These are phyloP conservation scores for Planococcus citri DNA, from an alignment of 1,140 invertebrate species.

Conservation along the genomic window DNA sequence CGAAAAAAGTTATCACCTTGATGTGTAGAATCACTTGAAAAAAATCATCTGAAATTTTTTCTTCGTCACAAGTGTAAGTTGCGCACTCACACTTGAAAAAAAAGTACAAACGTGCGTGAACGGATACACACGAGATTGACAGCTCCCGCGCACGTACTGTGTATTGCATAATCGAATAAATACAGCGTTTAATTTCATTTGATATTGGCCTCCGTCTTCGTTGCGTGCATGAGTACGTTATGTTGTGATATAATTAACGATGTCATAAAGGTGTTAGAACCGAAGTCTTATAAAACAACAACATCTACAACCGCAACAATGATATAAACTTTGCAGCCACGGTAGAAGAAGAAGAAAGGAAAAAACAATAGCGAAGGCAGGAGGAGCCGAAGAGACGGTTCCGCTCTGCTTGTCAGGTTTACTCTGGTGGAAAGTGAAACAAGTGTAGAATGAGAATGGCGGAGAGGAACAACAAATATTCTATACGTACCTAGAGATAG, in stretches of 20 bases:
- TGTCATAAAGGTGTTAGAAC: background rate
- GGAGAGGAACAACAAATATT: background rate
- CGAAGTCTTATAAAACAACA: background rate
- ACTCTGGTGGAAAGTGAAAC: conserved; percentile 6
- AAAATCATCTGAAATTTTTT: no score
- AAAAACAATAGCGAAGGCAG: background rate
- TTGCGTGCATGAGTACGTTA: no score
- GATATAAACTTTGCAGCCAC: background rate
- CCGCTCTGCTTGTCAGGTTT: conserved; percentile 1
- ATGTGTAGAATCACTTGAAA: no score
- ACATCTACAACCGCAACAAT: background rate
- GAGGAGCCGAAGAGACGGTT: background rate
- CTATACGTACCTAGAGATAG: no score
- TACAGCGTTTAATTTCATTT: background rate
- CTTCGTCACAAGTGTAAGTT: no score
- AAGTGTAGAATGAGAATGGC: background rate
- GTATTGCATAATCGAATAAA: background rate
- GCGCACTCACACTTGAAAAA: no score
- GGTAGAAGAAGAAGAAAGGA: no score
- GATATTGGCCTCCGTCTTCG: background rate
- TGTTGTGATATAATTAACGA: background rate
- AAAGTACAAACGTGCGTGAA: no score
- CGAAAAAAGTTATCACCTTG: no score
- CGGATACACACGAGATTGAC: no score
- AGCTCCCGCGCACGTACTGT: no score